Base-by-base conservation (phyloP, 2,888 invertebrate genomes). In the Eupithecia insigniata region DNA sequence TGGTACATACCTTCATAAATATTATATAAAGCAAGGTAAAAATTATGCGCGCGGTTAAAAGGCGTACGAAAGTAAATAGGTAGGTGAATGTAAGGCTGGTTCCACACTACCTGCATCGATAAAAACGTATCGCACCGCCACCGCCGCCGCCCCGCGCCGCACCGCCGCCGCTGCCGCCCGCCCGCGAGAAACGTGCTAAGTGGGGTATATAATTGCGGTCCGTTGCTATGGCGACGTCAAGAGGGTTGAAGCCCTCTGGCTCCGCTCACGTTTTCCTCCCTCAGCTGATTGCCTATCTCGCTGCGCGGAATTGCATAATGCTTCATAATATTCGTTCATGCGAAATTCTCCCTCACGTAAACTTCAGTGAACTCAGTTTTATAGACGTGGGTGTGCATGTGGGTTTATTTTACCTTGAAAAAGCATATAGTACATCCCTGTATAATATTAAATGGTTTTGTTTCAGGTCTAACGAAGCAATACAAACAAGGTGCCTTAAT, bases 201-300 rank as follows among this genome's bases (percentile, higher is more conserved):
- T 85, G 84, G 85, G 85, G 88, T 87, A 89, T 87, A 83, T 86
- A 89, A 88, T 86, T 88, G 87, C 85, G 87, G 84, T 81, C 76
- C 83, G 93, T 93, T 89, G 83, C 89, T 83, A 93, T 90, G 82
- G 89, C 80, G 87, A 94, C 92, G 86, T 78, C 77, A 84, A 88
- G 91, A 90, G 93, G 93, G 93, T 89, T 86, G 87, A 81, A 86
- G 85, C 90, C 89, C 88, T 88, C 85, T 82, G 76, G 36, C 74
- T 74, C 73, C 71, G 80, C 83, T 82, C 82, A 82, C 84, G 81
- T 84, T 71, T 85, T 76, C 78, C 81, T 80, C 84, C 85, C 86
- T 84, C 87, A 85, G 84, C 84, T 85, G 86, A 89, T 89, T 87
- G 84, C 84, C 85, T 84, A 86, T 88, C 87, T 87, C 82, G 77